Conservation (phyloP, 2,113 vertebrate genomes). For the Tylochromis polylepis region DNA sequence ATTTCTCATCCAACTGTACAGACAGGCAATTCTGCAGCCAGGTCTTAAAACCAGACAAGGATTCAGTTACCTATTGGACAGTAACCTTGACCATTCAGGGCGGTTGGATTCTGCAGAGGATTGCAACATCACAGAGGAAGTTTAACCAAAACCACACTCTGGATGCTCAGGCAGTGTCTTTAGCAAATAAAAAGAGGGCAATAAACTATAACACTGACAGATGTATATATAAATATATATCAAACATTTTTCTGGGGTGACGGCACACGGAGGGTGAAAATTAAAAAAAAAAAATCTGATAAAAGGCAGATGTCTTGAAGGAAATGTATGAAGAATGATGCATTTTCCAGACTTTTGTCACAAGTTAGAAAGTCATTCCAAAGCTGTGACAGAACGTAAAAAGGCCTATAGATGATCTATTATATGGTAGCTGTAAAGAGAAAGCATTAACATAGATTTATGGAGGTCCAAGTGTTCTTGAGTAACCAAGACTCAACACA, state of each 20-base stretch:
- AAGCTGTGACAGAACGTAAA: background rate
- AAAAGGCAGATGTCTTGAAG: constrained; percentile 75
- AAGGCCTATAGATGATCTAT: background rate
- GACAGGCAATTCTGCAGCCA: background rate
- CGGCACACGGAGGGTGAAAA: constrained; percentile 46
- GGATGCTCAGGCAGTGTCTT: background rate
- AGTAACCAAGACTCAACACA: background rate
- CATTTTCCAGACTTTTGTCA: constrained; percentile 59
- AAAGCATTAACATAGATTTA: background rate
- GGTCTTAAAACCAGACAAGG: constrained; percentile 28
- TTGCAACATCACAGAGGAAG: constrained; percentile 7
- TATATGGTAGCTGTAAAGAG: background rate
- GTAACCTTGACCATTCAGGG: constrained; percentile 4
- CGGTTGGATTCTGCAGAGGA: background rate
- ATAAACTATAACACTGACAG: constrained; percentile 24
- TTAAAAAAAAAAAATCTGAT: constrained; percentile 73
- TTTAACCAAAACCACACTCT: constrained; percentile 9
- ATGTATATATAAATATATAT: background rate
- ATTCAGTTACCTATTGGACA: constrained; percentile 35
- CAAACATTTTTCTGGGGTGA: constrained; percentile 65
- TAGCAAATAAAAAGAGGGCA: constrained; percentile 18
- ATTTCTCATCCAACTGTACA: background rate
- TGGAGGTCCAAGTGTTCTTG: background rate
- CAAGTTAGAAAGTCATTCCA: background rate
- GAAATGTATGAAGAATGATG: constrained; percentile 58